Evolutionary conservation across 2,113 vertebrate species (phyloP), one percentile per base, ranked within the genome.

Genomic region (Tachysurus fulvidraco): DNA sequence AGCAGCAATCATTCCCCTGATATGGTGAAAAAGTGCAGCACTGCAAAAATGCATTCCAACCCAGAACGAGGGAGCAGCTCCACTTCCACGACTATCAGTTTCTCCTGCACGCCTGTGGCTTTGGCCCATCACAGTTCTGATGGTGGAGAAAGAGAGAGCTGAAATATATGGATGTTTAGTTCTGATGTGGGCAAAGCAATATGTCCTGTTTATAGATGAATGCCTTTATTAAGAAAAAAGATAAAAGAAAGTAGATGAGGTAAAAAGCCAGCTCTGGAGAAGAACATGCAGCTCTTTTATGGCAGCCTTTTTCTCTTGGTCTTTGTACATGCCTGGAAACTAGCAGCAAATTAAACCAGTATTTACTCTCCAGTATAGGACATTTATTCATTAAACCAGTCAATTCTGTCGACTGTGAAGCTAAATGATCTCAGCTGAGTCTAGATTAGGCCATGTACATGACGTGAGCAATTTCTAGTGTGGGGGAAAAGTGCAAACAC

Each of bases 71-170:
- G 55, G 88, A 89, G 91, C 91, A 90, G 82, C 91, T 88, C 30
- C 89, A 92, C 92, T 95, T 95, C 93, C 94, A 95, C 93, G 94
- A 93, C 94, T 95, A 95, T 95, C 93, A 92, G 93, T 92, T 95
- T 95, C 94, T 94, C 92, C 90, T 89, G 92, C 91, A 87, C 89
- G 92, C 89, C 91, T 93, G 93, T 71, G 92, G 93, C 85, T 94
- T 94, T 94, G 93, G 93, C 93, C 90, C 81, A 87, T 87, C 85
- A n/a, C 44, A n/a, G 89, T 89, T 83, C 86, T 91, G 91, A 93
- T 92, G 92, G 92, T 90, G 91, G 91, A 52, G 80, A 11, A 80
- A 92, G 91, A 93, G 93, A 92, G 91, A 91, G 83, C 90, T 89
- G 89, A 90, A 91, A 90, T 90, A 88, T 91, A 93, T 89, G 88